Evolutionary conservation across 2,888 invertebrate genomes (phyloP).

Genomic region (Oligia latruncula): DNA sequence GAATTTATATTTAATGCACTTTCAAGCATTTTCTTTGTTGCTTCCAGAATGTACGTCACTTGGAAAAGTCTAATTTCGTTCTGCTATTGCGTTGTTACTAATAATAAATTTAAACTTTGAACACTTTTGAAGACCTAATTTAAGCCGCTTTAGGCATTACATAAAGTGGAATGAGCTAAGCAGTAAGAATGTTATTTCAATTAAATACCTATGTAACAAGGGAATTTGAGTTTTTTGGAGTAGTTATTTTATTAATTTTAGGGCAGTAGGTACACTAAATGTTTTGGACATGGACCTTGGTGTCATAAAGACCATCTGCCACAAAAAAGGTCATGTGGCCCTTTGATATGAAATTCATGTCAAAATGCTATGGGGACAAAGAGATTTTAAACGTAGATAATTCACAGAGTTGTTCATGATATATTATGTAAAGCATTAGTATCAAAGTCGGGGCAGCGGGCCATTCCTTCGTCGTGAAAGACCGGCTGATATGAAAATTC

Average conservation of each 20-base stretch:
- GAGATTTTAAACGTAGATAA: conserved; percentile 75
- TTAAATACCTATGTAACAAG: conserved; percentile 10
- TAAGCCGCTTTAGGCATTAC: conserved; percentile 25
- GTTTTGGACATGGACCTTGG: neutral
- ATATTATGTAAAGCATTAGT: conserved; percentile 84
- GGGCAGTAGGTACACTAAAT: neutral
- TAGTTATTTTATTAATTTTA: neutral
- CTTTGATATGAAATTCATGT: conserved; percentile 54
- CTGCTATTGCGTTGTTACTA: conserved; percentile 1
- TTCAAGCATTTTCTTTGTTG: conserved; percentile 45
- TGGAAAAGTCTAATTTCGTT: conserved; percentile 24
- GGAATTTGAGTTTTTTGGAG: neutral
- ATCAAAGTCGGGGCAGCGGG: conserved; percentile 79
- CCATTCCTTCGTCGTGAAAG: conserved; percentile 84
- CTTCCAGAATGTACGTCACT: conserved; percentile 5
- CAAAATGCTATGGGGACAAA: conserved; percentile 71
- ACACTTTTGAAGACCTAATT: conserved; percentile 23
- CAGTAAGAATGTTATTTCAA: conserved; percentile 25
- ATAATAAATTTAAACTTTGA: conserved; percentile 18
- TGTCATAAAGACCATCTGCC: neutral
- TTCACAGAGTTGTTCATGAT: conserved; percentile 74
- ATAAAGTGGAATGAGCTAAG: conserved; percentile 39
- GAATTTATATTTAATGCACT: conserved; percentile 55
- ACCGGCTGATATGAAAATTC: conserved; percentile 89
- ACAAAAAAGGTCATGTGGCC: conserved; percentile 11